Conservation (phyloP, 2,797 vertebrate genomes). For the Alectoris magna region DNA sequence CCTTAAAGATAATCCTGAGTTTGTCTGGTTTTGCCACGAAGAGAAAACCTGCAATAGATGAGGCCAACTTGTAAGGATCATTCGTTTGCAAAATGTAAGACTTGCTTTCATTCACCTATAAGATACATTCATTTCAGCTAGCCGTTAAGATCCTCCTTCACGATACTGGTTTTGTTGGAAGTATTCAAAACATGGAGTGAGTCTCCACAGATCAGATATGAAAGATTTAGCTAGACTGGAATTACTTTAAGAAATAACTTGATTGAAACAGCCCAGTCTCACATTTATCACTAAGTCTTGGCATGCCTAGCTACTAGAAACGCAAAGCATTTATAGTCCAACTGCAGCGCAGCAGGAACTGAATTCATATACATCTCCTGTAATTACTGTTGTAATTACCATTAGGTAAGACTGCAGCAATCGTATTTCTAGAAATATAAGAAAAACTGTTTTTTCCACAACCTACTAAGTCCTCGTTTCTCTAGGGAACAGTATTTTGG, state of each 20-base stretch:
- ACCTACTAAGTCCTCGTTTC: neutral
- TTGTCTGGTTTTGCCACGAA: conserved; percentile 85
- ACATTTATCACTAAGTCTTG: accelerated
- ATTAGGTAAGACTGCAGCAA: neutral
- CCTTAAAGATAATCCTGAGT: conserved; percentile 84
- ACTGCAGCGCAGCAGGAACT: neutral
- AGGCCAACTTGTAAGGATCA: neutral
- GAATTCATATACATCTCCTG: neutral
- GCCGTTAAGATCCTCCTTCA: neutral
- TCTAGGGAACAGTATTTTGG: neutral
- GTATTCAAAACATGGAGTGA: neutral
- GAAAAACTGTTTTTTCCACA: neutral
- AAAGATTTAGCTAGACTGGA: neutral
- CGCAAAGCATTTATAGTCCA: neutral
- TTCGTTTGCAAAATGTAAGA: neutral
- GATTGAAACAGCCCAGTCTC: accelerated
- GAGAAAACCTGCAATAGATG: conserved; percentile 88
- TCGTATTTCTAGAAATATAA: neutral
- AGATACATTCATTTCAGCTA: neutral
- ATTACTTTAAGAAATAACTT: neutral
- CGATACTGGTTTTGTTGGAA: neutral
- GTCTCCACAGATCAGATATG: neutral
- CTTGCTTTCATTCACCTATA: neutral
- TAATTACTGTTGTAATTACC: neutral
- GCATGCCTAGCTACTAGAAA: neutral